phyloP scores from a whole-genome alignment of 2,113 vertebrate genomes.

The Eulemur rufifrons region DNA sequence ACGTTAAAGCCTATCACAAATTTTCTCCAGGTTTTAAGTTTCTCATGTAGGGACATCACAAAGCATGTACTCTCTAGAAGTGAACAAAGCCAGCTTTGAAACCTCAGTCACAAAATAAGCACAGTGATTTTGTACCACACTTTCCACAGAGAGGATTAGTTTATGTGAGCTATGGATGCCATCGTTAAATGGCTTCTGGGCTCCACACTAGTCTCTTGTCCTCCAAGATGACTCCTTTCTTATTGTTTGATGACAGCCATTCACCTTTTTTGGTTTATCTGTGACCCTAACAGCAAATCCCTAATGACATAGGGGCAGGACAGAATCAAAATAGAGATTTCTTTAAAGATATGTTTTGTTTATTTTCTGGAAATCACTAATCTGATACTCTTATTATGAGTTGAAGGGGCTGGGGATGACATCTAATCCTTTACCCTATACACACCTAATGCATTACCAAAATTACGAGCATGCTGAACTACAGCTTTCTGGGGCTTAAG shows the following conservation, averaged over 20 bases:
- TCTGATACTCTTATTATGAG: not conserved
- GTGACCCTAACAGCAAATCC: constrained; percentile 24
- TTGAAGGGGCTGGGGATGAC: not conserved
- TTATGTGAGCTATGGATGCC: not conserved
- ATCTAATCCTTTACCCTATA: not conserved
- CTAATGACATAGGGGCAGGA: not conserved
- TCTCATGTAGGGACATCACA: not conserved
- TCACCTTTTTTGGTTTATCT: constrained; percentile 16
- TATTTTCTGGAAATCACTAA: constrained; percentile 44
- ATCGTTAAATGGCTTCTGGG: not conserved
- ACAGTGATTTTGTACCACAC: not conserved
- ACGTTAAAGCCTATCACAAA: not conserved
- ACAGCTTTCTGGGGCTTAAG: not conserved
- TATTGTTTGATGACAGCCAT: not conserved
- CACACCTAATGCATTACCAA: not conserved
- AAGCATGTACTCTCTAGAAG: constrained; percentile 50
- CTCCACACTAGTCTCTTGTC: not conserved
- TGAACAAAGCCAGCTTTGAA: constrained; percentile 31
- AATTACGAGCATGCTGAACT: not conserved
- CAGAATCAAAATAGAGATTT: constrained; percentile 41
- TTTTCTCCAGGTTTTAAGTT: constrained; percentile 9
- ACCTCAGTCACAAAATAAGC: not conserved
- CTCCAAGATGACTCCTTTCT: not conserved
- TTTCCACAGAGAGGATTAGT: constrained; percentile 27
- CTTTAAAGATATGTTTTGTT: constrained; percentile 42